These are phyloP conservation scores for Poecile atricapillus DNA, from an alignment of 2,113 vertebrate species.

Conservation along the genomic window DNA sequence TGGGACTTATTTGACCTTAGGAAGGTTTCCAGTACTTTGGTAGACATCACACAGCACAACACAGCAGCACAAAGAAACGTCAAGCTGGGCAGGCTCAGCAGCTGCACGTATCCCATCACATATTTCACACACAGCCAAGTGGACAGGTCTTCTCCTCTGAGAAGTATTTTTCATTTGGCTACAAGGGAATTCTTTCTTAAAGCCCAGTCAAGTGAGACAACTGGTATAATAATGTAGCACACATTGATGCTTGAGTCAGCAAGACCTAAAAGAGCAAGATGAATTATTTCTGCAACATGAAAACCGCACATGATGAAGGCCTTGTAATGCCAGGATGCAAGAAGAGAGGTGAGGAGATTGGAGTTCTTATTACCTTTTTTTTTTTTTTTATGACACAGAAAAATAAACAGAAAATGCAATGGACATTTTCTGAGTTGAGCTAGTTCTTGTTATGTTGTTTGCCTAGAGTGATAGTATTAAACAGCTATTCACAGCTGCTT, in stretches of 20 bases:
- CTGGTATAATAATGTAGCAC: conserved; percentile 17
- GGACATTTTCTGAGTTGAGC: neutral
- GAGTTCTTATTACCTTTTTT: neutral
- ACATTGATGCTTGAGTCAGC: neutral
- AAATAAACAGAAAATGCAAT: neutral
- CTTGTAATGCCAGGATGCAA: neutral
- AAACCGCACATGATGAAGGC: neutral
- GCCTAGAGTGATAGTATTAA: neutral
- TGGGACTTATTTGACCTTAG: neutral
- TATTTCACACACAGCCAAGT: neutral
- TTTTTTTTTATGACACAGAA: neutral
- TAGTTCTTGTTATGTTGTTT: neutral
- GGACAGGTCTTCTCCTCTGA: neutral
- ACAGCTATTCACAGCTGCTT: neutral
- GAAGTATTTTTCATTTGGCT: conserved; percentile 5
- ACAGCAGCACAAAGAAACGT: neutral
- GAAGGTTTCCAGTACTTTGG: neutral
- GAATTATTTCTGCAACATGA: neutral
- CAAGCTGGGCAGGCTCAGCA: neutral
- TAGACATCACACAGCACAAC: neutral
- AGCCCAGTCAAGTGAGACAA: conserved; percentile 5
- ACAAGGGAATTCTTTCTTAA: neutral
- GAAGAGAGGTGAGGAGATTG: neutral
- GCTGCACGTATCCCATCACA: neutral
- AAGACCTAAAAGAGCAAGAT: neutral